Evolutionary conservation across 2,797 vertebrate genomes (phyloP), one percentile per base, ranked within the genome.

Genomic region (Spinus pinus): DNA sequence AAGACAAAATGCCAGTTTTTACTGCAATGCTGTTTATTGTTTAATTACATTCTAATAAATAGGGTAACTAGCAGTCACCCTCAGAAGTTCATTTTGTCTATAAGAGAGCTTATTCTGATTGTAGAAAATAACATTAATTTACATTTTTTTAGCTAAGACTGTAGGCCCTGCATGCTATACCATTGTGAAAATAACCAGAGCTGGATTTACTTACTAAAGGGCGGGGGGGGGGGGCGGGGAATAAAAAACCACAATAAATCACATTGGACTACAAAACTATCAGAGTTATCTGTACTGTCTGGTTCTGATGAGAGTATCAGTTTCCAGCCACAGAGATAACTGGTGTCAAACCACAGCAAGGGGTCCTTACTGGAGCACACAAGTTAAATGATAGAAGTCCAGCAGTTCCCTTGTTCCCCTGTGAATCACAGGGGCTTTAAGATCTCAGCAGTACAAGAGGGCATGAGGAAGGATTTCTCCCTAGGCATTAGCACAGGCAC

Each of bases 191-290:
- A 87, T 25, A 72, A 72, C 1, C 5, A 60, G 17, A 27, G 7
- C 14, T 73, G 13, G 9, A n/a, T 86, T 87, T 56, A 79, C 14
- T 67, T 35, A 44, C 2, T 39, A n/a, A 35, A 57, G 12, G 7
- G 2, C 1, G 0, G 2, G 4, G 33, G 7, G 1, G 2, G 6
- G 6, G 0, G 2, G 6, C 6, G 0, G 5, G 50, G 47, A 7
- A 8, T 24, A 54, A 73, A 47, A 77, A 51, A 71, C 28, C 13
- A n/a, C 15, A 39, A 13, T 35, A 54, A 31, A 81, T 42, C 30
- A 27, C 57, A 49, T 7, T 53, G 24, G 18, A 54, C 12, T 33
- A 19, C 22, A n/a, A 12, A 93, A 67, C 14, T 24, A 8, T 35
- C 23, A 3, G 47, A 54, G 20, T 47, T 46, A 54, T 56, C 23